Evolutionary conservation across 2,888 invertebrate genomes (phyloP), one percentile per base, ranked within the genome.

Genomic region (Perizoma affinitatum): DNA sequence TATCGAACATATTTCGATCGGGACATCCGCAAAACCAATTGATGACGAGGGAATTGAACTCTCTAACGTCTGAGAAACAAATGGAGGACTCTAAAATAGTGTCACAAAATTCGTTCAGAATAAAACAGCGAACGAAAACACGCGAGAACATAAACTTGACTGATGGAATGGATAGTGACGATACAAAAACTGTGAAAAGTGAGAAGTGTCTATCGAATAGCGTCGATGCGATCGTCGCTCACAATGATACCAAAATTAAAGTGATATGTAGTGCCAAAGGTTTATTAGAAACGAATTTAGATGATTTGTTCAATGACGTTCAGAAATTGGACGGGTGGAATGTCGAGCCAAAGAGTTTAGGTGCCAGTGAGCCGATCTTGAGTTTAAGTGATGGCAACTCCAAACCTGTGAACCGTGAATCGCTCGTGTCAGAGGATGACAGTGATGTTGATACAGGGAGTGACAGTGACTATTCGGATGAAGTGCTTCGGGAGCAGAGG

Each of bases 261-360:
- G 92, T 92, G 86, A 90, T 91, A 87, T 86, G 88, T 75, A 92
- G 90, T 90, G 90, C 92, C 91, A 92, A 92, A 91, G 92, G 92
- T 86, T 86, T 92, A 82, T 84, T 92, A 89, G 92, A 92, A 84
- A 92, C 92, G 70, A 91, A 92, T 86, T 82, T 92, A 82, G 92
- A 92, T 73, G 92, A 91, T 76, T 76, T 92, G 69, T 91, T 92
- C 67, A 84, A 82, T 66, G 91, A 92, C 72, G 82, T 82, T 65
- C 80, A 84, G 63, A 84, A 80, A 68, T 64, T 80, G 54, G 86
- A 87, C 67, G 77, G 79, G 56, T 88, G 88, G 87, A 77, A 72
- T 53, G 78, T 74, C 52, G 87, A 88, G 72, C 79, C 85, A 78
- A 90, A 88, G 80, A 84, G 77, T 74, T 82, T 89, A 71, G 90